A percentile compares a stretch with the other conserved stretches of the same genome.
Conservation (phyloP, 2,113 vertebrate genomes). For the Calyptommatus sinebrachiatus region DNA sequence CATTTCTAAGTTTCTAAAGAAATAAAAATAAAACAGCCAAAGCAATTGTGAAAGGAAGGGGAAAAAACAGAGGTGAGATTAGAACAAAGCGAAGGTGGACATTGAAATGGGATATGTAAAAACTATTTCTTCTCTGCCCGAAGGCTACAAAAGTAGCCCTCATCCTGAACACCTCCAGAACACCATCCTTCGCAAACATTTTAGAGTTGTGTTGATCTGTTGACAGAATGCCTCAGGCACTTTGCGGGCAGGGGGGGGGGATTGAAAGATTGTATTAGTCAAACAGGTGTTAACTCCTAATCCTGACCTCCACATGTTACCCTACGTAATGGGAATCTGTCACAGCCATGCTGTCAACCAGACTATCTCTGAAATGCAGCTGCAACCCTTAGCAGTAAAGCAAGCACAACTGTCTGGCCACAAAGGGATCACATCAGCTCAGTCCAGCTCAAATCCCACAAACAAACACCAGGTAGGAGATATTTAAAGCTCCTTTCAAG, state of each 20-base stretch:
- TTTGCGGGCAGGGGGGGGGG: not conserved
- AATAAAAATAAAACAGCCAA: no score
- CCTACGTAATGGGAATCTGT: constrained; percentile 26
- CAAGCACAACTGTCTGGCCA: constrained; percentile 30
- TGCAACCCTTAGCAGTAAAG: constrained; percentile 21
- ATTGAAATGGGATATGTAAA: no score
- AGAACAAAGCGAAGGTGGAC: no score
- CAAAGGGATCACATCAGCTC: constrained; percentile 47
- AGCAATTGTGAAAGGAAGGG: no score
- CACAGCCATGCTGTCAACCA: constrained; percentile 30
- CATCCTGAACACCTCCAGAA: not conserved
- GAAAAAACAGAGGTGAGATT: no score
- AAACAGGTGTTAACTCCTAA: constrained; percentile 4
- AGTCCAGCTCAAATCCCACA: constrained; percentile 46
- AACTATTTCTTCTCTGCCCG: no score
- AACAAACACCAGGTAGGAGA: constrained; percentile 33
- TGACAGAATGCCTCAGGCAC: not conserved
- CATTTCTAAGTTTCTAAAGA: no score
- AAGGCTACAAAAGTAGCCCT: not conserved
- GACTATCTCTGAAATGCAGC: constrained; percentile 46
- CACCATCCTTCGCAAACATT: no score
- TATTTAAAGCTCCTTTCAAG: constrained; percentile 48
- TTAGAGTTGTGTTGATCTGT: not conserved
- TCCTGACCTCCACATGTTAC: constrained; percentile 35
- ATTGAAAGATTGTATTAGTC: not conserved